A percentile compares a stretch with the other conserved stretches of the same genome.
These are phyloP conservation scores for Cephus sareptanus DNA, from an alignment of 2,888 invertebrate species.

Conservation along the genomic window DNA sequence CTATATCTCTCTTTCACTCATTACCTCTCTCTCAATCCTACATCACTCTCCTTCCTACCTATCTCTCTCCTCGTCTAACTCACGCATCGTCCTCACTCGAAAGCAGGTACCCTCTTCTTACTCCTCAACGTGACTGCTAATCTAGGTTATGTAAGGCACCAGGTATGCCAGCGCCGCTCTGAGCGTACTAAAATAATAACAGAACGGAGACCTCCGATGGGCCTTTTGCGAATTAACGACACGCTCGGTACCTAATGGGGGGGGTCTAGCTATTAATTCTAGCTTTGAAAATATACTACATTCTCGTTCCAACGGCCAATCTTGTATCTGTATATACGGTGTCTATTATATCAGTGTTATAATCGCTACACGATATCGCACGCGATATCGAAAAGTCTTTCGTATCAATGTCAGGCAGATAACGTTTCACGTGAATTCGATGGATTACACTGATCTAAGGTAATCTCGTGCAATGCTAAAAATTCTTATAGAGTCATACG, in stretches of 20 bases:
- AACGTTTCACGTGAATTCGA: not conserved
- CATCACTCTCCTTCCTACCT: conserved; percentile 7
- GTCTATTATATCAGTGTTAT: not conserved
- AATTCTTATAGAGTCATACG: not conserved
- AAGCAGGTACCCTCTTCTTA: conserved; percentile 25
- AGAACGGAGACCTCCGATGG: not conserved
- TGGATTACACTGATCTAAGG: not conserved
- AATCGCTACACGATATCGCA: not conserved
- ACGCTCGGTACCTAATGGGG: not conserved
- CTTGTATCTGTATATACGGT: not conserved
- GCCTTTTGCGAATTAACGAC: not conserved
- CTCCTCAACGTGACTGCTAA: not conserved
- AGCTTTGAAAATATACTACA: not conserved
- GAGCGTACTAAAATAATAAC: conserved; percentile 39
- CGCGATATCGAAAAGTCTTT: not conserved
- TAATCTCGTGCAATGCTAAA: not conserved
- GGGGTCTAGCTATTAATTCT: not conserved
- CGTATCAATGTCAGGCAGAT: not conserved
- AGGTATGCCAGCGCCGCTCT: conserved; percentile 29
- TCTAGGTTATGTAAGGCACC: conserved; percentile 39
- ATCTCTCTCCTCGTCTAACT: not conserved
- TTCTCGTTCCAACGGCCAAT: not conserved
- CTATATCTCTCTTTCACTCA: conserved; percentile 14
- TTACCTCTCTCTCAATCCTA: conserved; percentile 14
- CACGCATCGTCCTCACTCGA: conserved; percentile 6